Conservation (phyloP, 2,888 invertebrate genomes). For the Apoda limacodes region DNA sequence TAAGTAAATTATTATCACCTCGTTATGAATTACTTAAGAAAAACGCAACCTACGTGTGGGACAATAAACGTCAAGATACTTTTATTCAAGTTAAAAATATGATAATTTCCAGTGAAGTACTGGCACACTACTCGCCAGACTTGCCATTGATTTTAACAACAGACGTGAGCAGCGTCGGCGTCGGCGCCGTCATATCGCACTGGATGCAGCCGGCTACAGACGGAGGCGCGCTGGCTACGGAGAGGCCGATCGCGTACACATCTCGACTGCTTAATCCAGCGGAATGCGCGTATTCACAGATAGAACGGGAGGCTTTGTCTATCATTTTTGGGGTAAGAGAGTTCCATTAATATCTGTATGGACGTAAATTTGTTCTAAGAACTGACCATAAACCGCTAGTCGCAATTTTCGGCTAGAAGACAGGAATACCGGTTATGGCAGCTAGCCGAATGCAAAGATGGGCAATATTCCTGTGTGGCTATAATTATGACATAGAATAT, state of each 20-base stretch:
- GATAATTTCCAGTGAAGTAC: constrained; percentile 7
- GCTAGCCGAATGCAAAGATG: constrained; percentile 10
- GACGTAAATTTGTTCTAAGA: constrained; percentile 11
- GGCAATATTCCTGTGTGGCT: constrained; percentile 5
- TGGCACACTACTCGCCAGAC: constrained; percentile 12
- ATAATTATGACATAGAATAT: constrained; percentile 9
- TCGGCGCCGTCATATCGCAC: constrained; percentile 14
- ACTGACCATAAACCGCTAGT: constrained; percentile 11
- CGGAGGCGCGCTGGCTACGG: constrained; percentile 3
- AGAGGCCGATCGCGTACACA: constrained; percentile 11
- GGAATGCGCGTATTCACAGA: constrained; percentile 7
- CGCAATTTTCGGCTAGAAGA: constrained; percentile 15
- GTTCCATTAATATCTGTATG: constrained; percentile 13
- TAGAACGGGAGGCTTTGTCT: constrained; percentile 12
- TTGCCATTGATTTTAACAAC: constrained; percentile 12
- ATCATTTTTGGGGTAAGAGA: constrained; percentile 12
- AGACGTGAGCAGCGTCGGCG: constrained; percentile 13
- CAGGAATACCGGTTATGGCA: constrained; percentile 12
- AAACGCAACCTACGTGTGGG: constrained; percentile 8
- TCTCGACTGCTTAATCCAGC: constrained; percentile 6
- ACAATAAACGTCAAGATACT: constrained; percentile 1
- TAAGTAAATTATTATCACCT: constrained; percentile 9
- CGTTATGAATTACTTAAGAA: constrained; percentile 9
- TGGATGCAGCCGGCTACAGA: no score
- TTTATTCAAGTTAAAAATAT: constrained; percentile 8